A percentile compares a stretch with the other conserved stretches of the same genome.
Conservation (phyloP, 2,113 vertebrate species). For the Tragulus kanchil region DNA sequence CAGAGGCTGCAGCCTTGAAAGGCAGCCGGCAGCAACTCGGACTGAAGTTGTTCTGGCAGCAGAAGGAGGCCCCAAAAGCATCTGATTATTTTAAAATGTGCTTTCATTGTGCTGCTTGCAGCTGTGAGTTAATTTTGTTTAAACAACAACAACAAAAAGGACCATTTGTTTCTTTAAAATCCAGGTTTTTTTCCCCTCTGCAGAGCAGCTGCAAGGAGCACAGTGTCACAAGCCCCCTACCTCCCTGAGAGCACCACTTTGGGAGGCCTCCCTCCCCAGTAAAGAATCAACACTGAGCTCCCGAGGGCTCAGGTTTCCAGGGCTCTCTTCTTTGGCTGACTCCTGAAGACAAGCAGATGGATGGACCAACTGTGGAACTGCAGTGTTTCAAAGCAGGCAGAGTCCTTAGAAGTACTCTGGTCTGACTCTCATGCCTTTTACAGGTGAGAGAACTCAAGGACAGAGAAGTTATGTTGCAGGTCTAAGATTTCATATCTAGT, state of each 20-base stretch:
- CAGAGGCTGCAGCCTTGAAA: constrained; percentile 56
- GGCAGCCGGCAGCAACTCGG: background rate
- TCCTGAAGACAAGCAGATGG: background rate
- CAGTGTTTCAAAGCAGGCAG: background rate
- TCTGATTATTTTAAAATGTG: constrained; percentile 79
- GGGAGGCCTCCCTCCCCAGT: background rate
- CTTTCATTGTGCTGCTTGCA: constrained; percentile 74
- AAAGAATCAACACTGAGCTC: background rate
- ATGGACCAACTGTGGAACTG: constrained; percentile 26
- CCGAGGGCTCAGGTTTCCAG: background rate
- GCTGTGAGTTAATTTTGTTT: constrained; percentile 78
- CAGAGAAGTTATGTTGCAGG: background rate
- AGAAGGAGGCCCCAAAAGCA: constrained; percentile 74
- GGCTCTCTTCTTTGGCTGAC: constrained; percentile 42
- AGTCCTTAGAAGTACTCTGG: background rate
- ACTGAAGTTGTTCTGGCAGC: constrained; percentile 68
- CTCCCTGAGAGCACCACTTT: background rate
- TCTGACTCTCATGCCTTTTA: background rate
- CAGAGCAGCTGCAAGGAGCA: constrained; percentile 60
- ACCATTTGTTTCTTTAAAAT: constrained; percentile 79
- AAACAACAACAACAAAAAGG: constrained; percentile 28
- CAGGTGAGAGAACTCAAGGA: background rate
- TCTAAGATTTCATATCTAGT: constrained; percentile 7
- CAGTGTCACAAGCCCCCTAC: background rate
- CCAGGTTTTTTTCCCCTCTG: constrained; percentile 66